phyloP scores from a whole-genome alignment of 2,888 invertebrate species.

The Spicauda simplicius region DNA sequence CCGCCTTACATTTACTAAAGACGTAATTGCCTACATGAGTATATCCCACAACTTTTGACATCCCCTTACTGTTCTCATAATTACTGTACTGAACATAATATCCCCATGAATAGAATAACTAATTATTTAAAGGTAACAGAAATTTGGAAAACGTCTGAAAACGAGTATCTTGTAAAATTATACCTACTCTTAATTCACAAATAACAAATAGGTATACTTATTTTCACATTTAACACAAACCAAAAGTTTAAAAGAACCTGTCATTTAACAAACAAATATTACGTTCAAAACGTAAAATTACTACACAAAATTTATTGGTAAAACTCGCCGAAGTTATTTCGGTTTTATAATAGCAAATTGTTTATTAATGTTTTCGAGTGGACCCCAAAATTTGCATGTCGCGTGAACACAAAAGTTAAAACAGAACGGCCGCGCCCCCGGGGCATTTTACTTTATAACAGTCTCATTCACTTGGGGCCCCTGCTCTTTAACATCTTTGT shows the following conservation, averaged over 20 bases:
- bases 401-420: slow-evolving; percentile 21
- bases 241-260: background rate
- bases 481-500: too few relatives aligned
- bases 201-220: too few relatives aligned
- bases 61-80: too few relatives aligned
- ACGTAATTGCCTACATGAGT: background rate
- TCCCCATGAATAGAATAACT: too few relatives aligned
- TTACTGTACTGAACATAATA: too few relatives aligned
- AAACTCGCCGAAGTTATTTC: slow-evolving; percentile 13
- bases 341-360: slow-evolving; percentile 23
- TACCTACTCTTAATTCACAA: too few relatives aligned
- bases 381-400: slow-evolving; percentile 26
- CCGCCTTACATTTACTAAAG: background rate
- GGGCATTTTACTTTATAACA: slow-evolving; percentile 13
- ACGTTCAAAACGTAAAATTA: background rate
- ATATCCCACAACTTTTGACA: background rate
- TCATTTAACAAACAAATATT: background rate
- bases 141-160: too few relatives aligned
- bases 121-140: too few relatives aligned
- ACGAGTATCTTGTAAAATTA: too few relatives aligned
- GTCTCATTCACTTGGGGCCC: too few relatives aligned
- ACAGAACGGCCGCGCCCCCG: slow-evolving; percentile 6
- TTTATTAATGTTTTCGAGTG: slow-evolving; percentile 24
- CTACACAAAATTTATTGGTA: background rate
- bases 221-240: too few relatives aligned